A percentile compares a stretch with the other conserved stretches of the same genome.
Conservation (phyloP, 2,113 vertebrate species). For the Trochalopteron elliotii region DNA sequence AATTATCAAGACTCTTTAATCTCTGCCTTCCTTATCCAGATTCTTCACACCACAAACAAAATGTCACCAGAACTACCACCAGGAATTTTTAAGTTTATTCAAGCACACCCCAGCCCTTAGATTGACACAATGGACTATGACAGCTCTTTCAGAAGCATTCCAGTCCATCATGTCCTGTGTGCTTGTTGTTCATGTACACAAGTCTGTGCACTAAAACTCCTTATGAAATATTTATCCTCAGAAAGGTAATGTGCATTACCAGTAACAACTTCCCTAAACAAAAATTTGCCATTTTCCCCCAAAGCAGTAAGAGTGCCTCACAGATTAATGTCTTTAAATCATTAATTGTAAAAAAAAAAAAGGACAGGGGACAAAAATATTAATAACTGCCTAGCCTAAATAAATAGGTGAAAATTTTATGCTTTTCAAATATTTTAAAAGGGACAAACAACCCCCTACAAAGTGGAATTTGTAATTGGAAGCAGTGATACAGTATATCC, state of each 20-base stretch:
- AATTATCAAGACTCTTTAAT: not conserved
- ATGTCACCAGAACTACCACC: not conserved
- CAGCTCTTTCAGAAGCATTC: constrained; percentile 1
- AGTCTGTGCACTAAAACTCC: not conserved
- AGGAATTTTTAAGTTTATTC: not conserved
- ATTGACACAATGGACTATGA: constrained; percentile 4
- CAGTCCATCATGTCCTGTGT: not conserved
- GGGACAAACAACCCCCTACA: not conserved
- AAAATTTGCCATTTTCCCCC: not conserved
- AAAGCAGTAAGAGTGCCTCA: not conserved
- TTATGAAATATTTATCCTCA: constrained; percentile 45
- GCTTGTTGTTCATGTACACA: not conserved
- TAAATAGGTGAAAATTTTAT: not conserved
- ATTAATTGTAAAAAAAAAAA: not conserved
- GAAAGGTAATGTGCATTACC: constrained; percentile 10
- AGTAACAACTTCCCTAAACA: not conserved
- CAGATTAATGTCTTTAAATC: constrained; percentile 5
- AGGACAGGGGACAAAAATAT: not conserved
- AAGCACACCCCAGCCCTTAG: not conserved
- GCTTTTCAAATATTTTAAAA: not conserved
- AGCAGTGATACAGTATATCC: not conserved
- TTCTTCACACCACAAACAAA: not conserved
- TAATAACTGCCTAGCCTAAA: not conserved
- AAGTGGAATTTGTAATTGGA: not conserved
- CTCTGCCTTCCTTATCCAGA: not conserved